These are phyloP conservation scores for Siphamia tubifer DNA, from an alignment of 2,113 vertebrate genomes.

Conservation along the genomic window DNA sequence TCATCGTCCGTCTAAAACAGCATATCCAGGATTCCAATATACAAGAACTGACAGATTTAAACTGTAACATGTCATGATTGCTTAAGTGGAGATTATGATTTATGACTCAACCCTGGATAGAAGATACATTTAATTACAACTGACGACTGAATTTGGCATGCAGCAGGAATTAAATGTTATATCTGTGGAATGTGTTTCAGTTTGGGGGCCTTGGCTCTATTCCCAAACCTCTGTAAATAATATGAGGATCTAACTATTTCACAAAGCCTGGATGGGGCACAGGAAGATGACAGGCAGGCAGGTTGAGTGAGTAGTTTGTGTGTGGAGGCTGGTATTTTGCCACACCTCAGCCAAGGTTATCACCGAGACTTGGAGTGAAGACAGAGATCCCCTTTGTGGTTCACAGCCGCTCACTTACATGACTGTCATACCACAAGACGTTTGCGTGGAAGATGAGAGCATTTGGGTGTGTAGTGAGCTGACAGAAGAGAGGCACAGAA, in stretches of 20 bases:
- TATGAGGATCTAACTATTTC: constrained; percentile 32
- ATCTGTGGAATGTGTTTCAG: constrained; percentile 7
- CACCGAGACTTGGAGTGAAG: background rate
- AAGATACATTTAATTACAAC: constrained; percentile 26
- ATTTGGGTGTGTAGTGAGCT: constrained; percentile 21
- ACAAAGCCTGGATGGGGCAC: background rate
- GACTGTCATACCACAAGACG: constrained; percentile 39
- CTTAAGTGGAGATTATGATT: constrained; percentile 7
- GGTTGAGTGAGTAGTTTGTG: background rate
- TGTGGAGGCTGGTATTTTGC: background rate
- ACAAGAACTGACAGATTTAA: background rate
- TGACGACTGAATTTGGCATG: constrained; percentile 3
- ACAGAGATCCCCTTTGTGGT: constrained; percentile 44
- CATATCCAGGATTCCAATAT: background rate
- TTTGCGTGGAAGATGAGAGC: constrained; percentile 40
- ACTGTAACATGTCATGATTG: background rate
- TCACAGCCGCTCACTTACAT: constrained; percentile 45
- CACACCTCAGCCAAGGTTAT: constrained; percentile 32
- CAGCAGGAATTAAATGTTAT: background rate
- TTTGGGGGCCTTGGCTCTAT: constrained; percentile 13
- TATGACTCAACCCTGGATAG: background rate
- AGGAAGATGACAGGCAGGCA: background rate
- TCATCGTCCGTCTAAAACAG: background rate
- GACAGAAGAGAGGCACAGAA: constrained; percentile 21
- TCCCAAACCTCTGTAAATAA: constrained; percentile 9